phyloP scores from a whole-genome alignment of 2,888 invertebrate species.

The Caenorhabditis sp. region DNA sequence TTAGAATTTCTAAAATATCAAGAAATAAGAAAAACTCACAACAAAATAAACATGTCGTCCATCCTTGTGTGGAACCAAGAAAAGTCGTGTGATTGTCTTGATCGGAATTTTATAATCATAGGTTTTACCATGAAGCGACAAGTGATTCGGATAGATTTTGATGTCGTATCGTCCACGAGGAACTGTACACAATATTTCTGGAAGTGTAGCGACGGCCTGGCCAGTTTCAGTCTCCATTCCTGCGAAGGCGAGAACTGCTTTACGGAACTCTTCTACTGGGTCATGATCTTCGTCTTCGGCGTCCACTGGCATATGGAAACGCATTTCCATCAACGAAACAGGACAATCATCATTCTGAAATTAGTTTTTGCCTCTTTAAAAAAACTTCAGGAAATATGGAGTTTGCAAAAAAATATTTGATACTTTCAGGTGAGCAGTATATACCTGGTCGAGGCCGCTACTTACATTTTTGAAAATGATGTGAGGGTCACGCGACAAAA shows the following conservation, averaged over 20 bases:
- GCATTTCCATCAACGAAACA: constrained; percentile 93
- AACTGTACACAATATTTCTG: constrained; percentile 95
- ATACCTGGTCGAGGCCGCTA: too few relatives aligned
- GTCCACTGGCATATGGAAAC: constrained; percentile 93
- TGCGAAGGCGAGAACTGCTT: constrained; percentile 94
- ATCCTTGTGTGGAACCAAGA: constrained; percentile 94
- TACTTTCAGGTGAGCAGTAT: too few relatives aligned
- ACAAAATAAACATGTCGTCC: constrained; percentile 98
- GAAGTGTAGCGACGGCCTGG: constrained; percentile 94
- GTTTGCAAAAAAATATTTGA: too few relatives aligned
- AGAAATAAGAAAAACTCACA: constrained; percentile 74
- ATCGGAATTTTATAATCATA: constrained; percentile 99
- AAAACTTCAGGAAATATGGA: too few relatives aligned
- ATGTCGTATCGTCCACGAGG: constrained; percentile 97
- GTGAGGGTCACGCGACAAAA: too few relatives aligned
- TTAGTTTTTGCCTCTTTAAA: too few relatives aligned
- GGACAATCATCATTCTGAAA: constrained; percentile 89
- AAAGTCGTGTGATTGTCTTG: constrained; percentile 91
- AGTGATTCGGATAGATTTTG: constrained; percentile 88
- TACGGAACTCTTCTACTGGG: constrained; percentile 91
- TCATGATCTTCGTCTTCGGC: constrained; percentile 81
- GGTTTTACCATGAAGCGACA: constrained; percentile 94
- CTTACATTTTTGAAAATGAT: too few relatives aligned
- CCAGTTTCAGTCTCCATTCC: constrained; percentile 90
- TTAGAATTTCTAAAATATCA: not conserved